Evolutionary conservation across 2,797 vertebrate species (phyloP).

Genomic region (Hippoglossus hippoglossus): DNA sequence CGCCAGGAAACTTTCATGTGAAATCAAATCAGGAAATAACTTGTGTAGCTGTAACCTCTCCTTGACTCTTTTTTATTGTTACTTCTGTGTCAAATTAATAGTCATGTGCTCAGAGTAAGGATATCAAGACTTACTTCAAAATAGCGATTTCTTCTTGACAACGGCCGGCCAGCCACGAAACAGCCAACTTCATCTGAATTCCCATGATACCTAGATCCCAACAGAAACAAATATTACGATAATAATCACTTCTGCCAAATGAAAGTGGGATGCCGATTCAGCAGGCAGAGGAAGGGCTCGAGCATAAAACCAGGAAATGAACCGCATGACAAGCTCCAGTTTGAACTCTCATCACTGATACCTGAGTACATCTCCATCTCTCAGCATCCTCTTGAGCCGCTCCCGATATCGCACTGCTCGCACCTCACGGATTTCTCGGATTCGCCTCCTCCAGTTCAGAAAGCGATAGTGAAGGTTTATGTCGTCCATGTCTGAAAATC

Average conservation of each 20-base stretch:
- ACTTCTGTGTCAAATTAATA: not conserved
- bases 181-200: slow-evolving; percentile 97
- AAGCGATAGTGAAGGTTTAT: slow-evolving; percentile 96
- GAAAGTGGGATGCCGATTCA: not conserved
- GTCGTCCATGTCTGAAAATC: slow-evolving; percentile 91
- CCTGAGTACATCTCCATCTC: slow-evolving; percentile 93
- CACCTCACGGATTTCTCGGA: slow-evolving; percentile 92
- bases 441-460: slow-evolving; percentile 93
- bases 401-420: slow-evolving; percentile 91
- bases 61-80: not conserved
- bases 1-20: slow-evolving; percentile 3
- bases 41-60: not conserved
- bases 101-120: not conserved
- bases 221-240: slow-evolving; percentile 3
- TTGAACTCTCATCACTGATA: slow-evolving; percentile 51
- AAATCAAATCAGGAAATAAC: slow-evolving; percentile 8
- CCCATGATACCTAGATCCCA: slow-evolving; percentile 89
- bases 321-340: not conserved
- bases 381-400: slow-evolving; percentile 90
- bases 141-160: slow-evolving; percentile 94
- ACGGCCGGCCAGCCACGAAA: slow-evolving; percentile 91
- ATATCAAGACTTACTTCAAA: slow-evolving; percentile 90
- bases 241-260: not conserved
- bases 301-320: not conserved
- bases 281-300: not conserved